Evolutionary conservation across 2,797 vertebrate species (phyloP), one percentile per base, ranked within the genome.

Genomic region (Enteromius unitaeniatus): DNA sequence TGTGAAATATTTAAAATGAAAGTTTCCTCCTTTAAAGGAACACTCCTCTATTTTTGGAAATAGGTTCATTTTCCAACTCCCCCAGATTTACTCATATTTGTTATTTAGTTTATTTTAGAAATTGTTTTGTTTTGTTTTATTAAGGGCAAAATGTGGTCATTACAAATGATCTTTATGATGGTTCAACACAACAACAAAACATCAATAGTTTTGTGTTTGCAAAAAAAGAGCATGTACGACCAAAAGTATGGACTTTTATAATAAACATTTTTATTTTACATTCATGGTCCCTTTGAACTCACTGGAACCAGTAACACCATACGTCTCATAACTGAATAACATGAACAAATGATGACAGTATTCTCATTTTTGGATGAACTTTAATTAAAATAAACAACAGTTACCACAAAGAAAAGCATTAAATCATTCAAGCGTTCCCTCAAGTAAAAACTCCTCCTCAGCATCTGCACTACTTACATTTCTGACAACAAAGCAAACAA

Each of bases 401-500:
- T 64, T 72, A 64, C 58, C 76, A 73, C 45, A 78, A 58, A 68
- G 47, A 69, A 51, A 14, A 72, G 67, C 55, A 67, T 55, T 47
- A 47, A 60, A 86, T 74, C 73, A 65, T 31, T 55, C 10, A 74
- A 65, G 17, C 60, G n/a, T 68, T 70, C 64, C 78, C 82, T 86
- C 51, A 60, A 84, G 78, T 76, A 58, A 53, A 77, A 86, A 47
- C 77, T 76, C 64, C 79, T 82, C 60, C 69, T 78, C 62, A 64
- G 53, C 68, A 69, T 47, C 37, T 78, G 47, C 73, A 64, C 40
- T 23, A 19, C 49, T 85, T 58, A 80, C 49, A 81, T 53, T 37
- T 64, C 77, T 68, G 70, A 76, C 64, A 77, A 84, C 82, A 64
- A 78, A 87, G 82, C 78, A 81, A 77, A 86, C 78, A 72, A 73